Evolutionary conservation across 2,797 vertebrate genomes (phyloP), one percentile per base, ranked within the genome.

Genomic region (Passerculus sandwichensis): DNA sequence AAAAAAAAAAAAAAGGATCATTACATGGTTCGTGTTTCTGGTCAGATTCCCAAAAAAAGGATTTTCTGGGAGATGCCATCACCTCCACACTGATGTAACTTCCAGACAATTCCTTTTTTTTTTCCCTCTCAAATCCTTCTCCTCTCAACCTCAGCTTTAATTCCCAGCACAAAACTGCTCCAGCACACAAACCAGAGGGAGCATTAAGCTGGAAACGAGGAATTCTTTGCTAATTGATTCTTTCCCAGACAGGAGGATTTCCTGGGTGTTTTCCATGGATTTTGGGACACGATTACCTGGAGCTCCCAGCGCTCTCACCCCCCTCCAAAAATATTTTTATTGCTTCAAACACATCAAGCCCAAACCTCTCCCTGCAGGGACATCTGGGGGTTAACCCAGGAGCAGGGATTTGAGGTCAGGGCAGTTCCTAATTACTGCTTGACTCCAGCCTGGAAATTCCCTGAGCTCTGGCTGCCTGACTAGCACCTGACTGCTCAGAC

Each of bases 61-160:
- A 15, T 17, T 73, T 86, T 92, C 38, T 40, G 8, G 60, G 72
- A 51, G 38, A 6, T 66, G 14, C 5, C 15, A 15, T 44, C 77
- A 15, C 36, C 53, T n/a, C 54, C 56, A 8, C 42, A 42, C 26
- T 6, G 3, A 6, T 1, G 13, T 16, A 3, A 17, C 14, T 66
- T 27, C 30, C 30, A 59, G 79, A 34, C 34, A 4, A 2, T 36
- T 51, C 4, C 15, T 5, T 30, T 21, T 2, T 21, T 2, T 1
- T 2, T 1, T 13, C 3, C 10, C 10, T 13, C 34, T 40, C 32
- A 15, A 23, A 30, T 22, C 57, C 60, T 40, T 67, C 10, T n/a
- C 32, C 36, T 42, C 2, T 25, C n/a, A 3, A 2, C 34, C 17
- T 44, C 50, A 53, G 40, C 13, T n/a, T 25, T 6, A 16, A 20